These are phyloP conservation scores for Ctenoplectra terminalis DNA, from an alignment of 1,140 invertebrate species.

Conservation along the genomic window DNA sequence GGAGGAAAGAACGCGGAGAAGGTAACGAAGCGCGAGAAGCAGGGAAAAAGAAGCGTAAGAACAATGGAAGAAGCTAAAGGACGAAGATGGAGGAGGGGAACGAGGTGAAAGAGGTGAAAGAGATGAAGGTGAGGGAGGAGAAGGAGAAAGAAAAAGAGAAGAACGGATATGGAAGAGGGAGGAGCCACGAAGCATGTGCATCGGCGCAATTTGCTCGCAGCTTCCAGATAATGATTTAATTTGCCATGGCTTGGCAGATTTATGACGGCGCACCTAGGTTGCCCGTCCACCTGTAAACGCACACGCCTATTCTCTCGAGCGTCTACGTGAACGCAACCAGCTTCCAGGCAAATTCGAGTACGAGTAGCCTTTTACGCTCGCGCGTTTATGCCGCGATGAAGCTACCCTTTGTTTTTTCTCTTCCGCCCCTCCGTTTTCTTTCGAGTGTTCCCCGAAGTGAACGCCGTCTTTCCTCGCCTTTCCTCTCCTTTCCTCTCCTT, in stretches of 20 bases:
- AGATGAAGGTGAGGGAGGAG: too few species aligned
- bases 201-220: constrained; percentile 74
- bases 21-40: neutral
- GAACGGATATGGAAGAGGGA: neutral
- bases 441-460: neutral
- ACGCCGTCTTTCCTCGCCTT: neutral
- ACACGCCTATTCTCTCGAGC: neutral
- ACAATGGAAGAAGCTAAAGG: neutral
- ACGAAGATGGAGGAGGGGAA: constrained; percentile 4
- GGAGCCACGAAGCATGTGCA: constrained; percentile 57
- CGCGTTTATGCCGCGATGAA: neutral
- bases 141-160: constrained; percentile 8
- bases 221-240: constrained; percentile 79
- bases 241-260: constrained; percentile 74
- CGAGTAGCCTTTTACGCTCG: neutral
- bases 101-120: neutral
- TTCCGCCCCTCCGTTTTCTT: neutral
- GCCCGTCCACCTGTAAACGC: constrained; percentile 45
- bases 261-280: constrained; percentile 72
- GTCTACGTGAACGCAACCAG: neutral
- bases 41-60: neutral
- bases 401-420: too few species aligned
- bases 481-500: too few species aligned
- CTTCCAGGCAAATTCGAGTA: constrained; percentile 8
- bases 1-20: constrained; percentile 8